Evolutionary conservation across 2,113 vertebrate species (phyloP).

Genomic region (Syngnathus typhle): DNA sequence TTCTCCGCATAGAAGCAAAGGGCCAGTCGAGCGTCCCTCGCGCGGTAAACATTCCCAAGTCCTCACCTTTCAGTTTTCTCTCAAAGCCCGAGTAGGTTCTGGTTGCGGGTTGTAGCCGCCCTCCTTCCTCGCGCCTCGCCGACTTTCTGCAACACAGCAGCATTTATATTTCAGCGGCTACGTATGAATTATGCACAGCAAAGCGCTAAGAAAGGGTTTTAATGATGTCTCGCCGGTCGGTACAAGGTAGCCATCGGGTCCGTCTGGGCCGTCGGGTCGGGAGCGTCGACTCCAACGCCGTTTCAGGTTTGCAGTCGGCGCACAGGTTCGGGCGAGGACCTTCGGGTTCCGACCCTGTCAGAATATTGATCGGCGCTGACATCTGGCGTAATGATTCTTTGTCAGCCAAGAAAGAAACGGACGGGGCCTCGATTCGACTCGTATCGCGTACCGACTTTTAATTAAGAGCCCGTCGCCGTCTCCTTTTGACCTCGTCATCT

Average conservation of each 20-base stretch:
- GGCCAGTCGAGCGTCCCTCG: constrained; percentile 7
- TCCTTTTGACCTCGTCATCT: constrained; percentile 58
- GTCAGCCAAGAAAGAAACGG: constrained; percentile 64
- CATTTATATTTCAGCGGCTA: constrained; percentile 87
- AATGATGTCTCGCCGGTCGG: constrained; percentile 79
- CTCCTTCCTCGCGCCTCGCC: constrained; percentile 45
- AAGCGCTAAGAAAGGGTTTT: constrained; percentile 79
- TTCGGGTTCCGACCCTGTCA: constrained; percentile 62
- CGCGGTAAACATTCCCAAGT: constrained; percentile 42
- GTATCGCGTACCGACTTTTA: constrained; percentile 60
- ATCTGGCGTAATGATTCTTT: constrained; percentile 71
- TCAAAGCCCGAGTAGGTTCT: constrained; percentile 38
- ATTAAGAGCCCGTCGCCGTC: constrained; percentile 57
- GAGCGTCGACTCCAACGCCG: constrained; percentile 64
- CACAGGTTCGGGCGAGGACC: constrained; percentile 48
- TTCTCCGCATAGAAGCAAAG: background rate
- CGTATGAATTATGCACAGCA: constrained; percentile 90
- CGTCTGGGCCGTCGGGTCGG: constrained; percentile 54
- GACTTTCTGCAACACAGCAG: constrained; percentile 68
- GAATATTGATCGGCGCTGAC: constrained; percentile 73
- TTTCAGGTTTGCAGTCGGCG: constrained; percentile 60
- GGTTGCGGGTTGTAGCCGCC: constrained; percentile 20
- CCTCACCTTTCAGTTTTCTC: constrained; percentile 35
- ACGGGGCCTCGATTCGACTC: constrained; percentile 52
- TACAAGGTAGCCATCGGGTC: constrained; percentile 71